Base-by-base conservation (phyloP, 1,140 invertebrate genomes). In the Tetragnatha versicolor region DNA sequence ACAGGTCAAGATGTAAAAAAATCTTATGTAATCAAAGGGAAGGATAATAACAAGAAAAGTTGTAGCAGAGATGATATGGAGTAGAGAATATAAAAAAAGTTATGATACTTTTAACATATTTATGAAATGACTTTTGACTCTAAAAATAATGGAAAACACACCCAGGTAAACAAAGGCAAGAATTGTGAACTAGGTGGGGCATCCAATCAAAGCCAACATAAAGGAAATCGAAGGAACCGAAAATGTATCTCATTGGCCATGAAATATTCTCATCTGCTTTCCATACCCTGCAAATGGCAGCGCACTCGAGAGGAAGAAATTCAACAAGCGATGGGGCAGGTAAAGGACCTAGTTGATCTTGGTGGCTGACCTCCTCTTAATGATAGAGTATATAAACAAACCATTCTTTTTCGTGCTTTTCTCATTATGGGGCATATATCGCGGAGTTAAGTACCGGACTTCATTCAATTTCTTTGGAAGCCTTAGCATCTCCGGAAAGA, bases 271-370 rank as follows among this genome's bases (percentile, higher is more conserved):
- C 7, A 3, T 22, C 22, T 42, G 25, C 27, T 65, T 45, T 49
- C 25, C 37, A 47, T 33, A 42, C 20, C 17, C 20, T 65, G 4
- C 7, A 31, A 17, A 33, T 33, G 65, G 25, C 65, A 39, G 51
- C 51, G 65, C 25, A 68, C 65, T 68, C 33, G 47, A 49, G n/a
- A 68, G 65, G 65, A 68, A 68, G 65, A 33, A 51, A n/a, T n/a
- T n/a, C n/a, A n/a, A n/a, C n/a, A n/a, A 29, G n/a, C 29, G 42
- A 12, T 68, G 12, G 29, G 45, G 33, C 9, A 42, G 60, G 37
- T 29, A 35, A 49, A 68, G 51, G 65, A 68, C 65, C 65, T 22
- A 31, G 20, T 27, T 20, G 27, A 51, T 35, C 65, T 51, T 51
- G 29, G 20, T 31, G 27, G 37, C n/a, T 68, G 37, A 63, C 60